phyloP scores from a whole-genome alignment of 2,797 vertebrate species.

The Natrix natrix region DNA sequence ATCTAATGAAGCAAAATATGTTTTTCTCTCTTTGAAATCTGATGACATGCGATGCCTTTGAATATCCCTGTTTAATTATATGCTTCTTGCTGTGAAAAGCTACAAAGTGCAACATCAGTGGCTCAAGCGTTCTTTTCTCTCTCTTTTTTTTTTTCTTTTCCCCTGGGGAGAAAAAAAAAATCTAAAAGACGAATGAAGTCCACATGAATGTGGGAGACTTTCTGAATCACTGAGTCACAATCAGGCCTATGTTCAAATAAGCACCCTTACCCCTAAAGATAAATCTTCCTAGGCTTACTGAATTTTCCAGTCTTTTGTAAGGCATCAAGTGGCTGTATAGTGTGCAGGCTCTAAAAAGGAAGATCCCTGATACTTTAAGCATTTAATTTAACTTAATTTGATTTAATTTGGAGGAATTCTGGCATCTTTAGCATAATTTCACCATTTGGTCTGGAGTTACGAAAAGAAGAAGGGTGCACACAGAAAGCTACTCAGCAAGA shows the following conservation, averaged over 20 bases:
- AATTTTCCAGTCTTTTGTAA: background rate
- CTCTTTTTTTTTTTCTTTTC: background rate
- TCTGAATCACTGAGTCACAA: background rate
- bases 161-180: background rate
- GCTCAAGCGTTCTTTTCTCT: background rate
- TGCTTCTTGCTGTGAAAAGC: constrained; percentile 3
- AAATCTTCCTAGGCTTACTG: background rate
- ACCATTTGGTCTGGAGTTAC: background rate
- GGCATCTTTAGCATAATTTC: background rate
- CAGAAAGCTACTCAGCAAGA: background rate
- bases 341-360: background rate
- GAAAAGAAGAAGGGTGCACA: background rate
- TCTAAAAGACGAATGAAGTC: background rate
- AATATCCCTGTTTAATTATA: constrained; percentile 31
- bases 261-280: background rate
- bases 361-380: background rate
- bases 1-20: constrained; percentile 28
- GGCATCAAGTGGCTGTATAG: background rate
- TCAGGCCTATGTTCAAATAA: background rate
- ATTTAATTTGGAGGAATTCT: background rate
- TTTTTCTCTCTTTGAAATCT: constrained; percentile 21
- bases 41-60: constrained; percentile 20
- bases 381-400: background rate
- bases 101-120: background rate
- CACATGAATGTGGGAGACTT: background rate